Evolutionary conservation across 1,140 invertebrate genomes (phyloP), one percentile per base, ranked within the genome.

Genomic region (Glomeris maerens): DNA sequence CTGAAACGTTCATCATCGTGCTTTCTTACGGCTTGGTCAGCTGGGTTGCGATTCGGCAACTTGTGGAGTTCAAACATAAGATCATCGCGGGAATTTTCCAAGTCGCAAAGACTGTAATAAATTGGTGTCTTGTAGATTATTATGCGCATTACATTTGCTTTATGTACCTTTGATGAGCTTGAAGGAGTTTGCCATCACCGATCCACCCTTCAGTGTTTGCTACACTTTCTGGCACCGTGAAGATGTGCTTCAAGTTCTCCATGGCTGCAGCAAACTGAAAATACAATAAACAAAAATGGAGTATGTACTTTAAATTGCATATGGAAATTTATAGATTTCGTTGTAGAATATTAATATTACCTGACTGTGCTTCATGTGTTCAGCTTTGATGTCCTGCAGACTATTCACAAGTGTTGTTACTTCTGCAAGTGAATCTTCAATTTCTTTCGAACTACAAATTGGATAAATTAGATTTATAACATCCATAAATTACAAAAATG

Each of bases 231-330:
- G 90, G 91, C 0, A 98, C 91, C 40, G 90, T 96, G 59, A 98
- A 96, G 50, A 98, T 94, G 62, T 98, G 91, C 64, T 95, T 97
- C 3, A 98, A 70, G 66, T 98, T 98, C 62, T 98, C 93, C 74
- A 93, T 92, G 1, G 94, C 93, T 10, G 93, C 94, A 0, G 89
- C 89, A 66, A 96, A 94, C 67, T 98, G 84, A 0, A 85, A 89
- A 41, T 45, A 45, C 31, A 36, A 13, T 17, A 36, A 36, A 36
- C 10, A 36, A 36, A 36, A 36, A 36, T 36, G 10, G 31, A 36
- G 31, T 36, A 1, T 14, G 29, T 7, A 48, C 17, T 36, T 36
- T n/a, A n/a, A n/a, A n/a, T n/a, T n/a, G n/a, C n/a, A n/a, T n/a
- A n/a, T n/a, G n/a, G n/a, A n/a, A n/a, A n/a, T n/a, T n/a, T n/a